These are phyloP conservation scores for Eurosta solidaginis DNA, from an alignment of 1,140 invertebrate species.

Conservation along the genomic window DNA sequence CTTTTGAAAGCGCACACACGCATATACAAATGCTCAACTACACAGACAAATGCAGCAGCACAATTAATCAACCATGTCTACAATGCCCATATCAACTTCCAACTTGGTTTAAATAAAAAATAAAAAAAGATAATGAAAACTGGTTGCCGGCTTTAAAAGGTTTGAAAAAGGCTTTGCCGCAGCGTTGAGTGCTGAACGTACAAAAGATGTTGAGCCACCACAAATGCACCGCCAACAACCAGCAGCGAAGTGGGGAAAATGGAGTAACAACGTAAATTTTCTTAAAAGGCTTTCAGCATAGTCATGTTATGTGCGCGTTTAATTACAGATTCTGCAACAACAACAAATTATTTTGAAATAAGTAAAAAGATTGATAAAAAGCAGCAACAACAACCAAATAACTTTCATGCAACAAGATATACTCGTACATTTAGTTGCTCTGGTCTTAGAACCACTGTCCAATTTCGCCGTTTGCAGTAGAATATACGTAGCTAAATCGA, in stretches of 20 bases:
- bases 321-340: neutral
- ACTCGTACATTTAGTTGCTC: neutral
- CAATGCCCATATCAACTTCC: conserved; percentile 9
- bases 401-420: conserved; percentile 4
- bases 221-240: neutral
- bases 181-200: neutral
- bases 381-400: neutral
- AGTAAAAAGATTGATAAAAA: neutral
- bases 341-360: neutral
- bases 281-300: neutral
- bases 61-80: conserved; percentile 16
- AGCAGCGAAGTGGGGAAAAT: neutral
- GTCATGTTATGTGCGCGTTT: neutral
- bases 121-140: no score
- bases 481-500: neutral
- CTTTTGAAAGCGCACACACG: neutral
- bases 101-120: neutral
- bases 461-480: neutral
- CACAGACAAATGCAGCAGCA: neutral
- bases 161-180: conserved; percentile 22
- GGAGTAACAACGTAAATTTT: neutral
- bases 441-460: neutral
- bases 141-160: conserved; percentile 8
- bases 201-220: no score
- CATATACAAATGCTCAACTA: no score